Percentiles rank a stretch among this genome's conserved stretches.
These are phyloP conservation scores for Leuciscus idus DNA, from an alignment of 2,113 vertebrate genomes.

Conservation along the genomic window DNA sequence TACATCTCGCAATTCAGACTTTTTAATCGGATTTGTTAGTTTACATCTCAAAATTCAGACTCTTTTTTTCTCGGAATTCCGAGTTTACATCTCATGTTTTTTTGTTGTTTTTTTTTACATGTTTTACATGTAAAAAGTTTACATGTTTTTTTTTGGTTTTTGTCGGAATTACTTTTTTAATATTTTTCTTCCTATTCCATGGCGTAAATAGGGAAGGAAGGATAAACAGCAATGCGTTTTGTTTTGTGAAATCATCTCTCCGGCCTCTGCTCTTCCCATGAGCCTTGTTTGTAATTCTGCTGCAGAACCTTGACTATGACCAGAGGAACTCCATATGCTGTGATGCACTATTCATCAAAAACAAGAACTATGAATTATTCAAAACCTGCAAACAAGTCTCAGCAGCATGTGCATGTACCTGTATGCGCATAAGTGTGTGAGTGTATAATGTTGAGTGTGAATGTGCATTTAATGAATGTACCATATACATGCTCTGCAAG, in stretches of 20 bases:
- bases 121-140: too few species aligned
- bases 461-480: background rate
- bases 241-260: constrained; percentile 56
- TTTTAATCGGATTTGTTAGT: too few species aligned
- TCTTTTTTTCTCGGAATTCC: too few species aligned
- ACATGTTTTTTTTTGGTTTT: too few species aligned
- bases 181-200: too few species aligned
- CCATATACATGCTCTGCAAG: background rate
- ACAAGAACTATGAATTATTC: constrained; percentile 74
- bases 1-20: too few species aligned
- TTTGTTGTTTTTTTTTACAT: too few species aligned
- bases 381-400: constrained; percentile 57
- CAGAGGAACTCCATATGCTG: constrained; percentile 59
- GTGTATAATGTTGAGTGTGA: background rate
- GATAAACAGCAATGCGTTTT: constrained; percentile 60
- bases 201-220: too few species aligned
- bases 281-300: constrained; percentile 67
- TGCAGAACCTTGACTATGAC: constrained; percentile 65
- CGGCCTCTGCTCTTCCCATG: background rate
- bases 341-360: constrained; percentile 70
- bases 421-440: background rate
- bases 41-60: too few species aligned
- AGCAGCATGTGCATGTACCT: constrained; percentile 43
- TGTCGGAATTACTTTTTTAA: too few species aligned
- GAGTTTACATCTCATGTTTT: too few species aligned